Evolutionary conservation across 2,888 invertebrate species (phyloP), one percentile per base, ranked within the genome.

Genomic region (Cheilosia impressa): DNA sequence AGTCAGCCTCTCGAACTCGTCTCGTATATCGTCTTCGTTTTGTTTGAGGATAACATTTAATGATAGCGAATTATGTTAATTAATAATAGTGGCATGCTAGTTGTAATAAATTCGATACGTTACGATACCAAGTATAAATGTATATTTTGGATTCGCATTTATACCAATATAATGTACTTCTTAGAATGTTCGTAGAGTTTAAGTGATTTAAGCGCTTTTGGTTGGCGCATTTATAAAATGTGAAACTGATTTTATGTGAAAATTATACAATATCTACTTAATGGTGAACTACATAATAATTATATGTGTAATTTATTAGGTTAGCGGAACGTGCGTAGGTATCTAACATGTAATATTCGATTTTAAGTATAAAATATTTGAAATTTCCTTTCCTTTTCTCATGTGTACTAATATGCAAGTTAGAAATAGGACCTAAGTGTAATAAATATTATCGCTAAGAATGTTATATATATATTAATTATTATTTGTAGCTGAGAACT

Each of bases 21-120:
- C 38, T 71, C 58, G 24, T 50, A 66, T 53, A 60, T 38, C 55
- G 65, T 75, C 63, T 75, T 45, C 55, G 69, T 71, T 68, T 75
- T 75, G 31, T 47, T 50, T 34, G 53, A 66, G 65, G 69, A 76
- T 80, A 75, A 60, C 41, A 58, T 65, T 79, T 69, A 73, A 63
- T 38, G 73, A 62, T 65, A 47, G 71, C 65, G 58, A 80, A 80
- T 80, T 80, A 80, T 84, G 84, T 84, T 75, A 80, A 80, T 80
- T 84, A 53, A 47, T 60, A 53, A 71, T 78, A 79, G 50, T 17
- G 57, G 9, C 41, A 13, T 58, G 4, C 58, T 75, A 53, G 57
- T 58, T 75, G 43, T 71, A 78, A 69, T 68, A 72, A 72, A 77
- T 66, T 82, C 53, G 31, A 68, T 19, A 47, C 68, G 53, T 83